Base-by-base conservation (phyloP, 2,113 vertebrate species). In the Herpetotheres cachinnans region DNA sequence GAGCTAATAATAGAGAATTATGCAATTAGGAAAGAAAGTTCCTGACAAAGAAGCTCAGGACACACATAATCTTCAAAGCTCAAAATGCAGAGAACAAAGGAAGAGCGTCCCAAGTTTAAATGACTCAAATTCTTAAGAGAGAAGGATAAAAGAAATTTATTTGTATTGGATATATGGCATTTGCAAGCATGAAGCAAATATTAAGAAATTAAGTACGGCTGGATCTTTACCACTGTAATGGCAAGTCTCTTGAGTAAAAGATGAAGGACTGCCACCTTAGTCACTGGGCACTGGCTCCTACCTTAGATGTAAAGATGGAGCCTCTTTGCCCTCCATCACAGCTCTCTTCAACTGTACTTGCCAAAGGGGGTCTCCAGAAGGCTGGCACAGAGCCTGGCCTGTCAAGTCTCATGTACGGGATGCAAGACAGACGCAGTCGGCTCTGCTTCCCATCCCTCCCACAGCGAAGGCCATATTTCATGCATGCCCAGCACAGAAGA, bases 51-150 rank as follows among this genome's bases (percentile, higher is more conserved):
- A 19, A 76, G 38, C 16, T 65, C 27, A 65, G 47, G 50, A 82
- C 56, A 63, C 42, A 69, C 26, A 62, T 42, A 82, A 50, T 82
- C 50, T 46, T 90, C 25, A 9, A 69, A 3, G 1, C 65, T 84
- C 29, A 85, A 89, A 95, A 84, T 9, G 24, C 62, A 70, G 34
- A 95, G 40, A 86, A 91, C 90, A 95, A 95, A 95, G 66, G 42
- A 91, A 76, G 61, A 65, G 10, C 0, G 0, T 40, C 26, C 6
- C 16, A 72, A 79, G 18, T 77, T 44, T 78, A 40, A 87, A 67
- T 79, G 32, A 66, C 49, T 55, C 26, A 16, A 70, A 77, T 76
- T 87, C 62, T 72, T 79, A 58, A 61, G 38, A 80, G 12, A 71
- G 56, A 17, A 87, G 44, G 3, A 44, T 30, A 27, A 80, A 58